These are phyloP conservation scores for Xestoiulus laeticollis DNA, from an alignment of 2,888 invertebrate genomes.

Conservation along the genomic window DNA sequence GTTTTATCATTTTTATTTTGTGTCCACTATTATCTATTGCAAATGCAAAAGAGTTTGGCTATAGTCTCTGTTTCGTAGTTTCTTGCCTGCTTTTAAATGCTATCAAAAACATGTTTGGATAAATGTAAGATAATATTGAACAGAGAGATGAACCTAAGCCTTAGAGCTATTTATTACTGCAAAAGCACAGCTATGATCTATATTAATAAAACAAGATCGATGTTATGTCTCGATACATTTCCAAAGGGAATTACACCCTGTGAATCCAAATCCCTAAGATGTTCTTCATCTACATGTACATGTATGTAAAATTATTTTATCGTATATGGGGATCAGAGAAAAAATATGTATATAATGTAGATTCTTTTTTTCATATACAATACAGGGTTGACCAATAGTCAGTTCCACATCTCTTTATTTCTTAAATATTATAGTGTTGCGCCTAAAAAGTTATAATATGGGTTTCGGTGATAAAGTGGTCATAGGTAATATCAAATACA, in stretches of 20 bases:
- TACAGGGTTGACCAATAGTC: too few relatives aligned
- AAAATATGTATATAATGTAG: too few relatives aligned
- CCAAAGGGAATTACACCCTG: not conserved
- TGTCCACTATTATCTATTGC: too few relatives aligned
- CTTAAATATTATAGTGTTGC: too few relatives aligned
- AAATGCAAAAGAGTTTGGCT: too few relatives aligned
- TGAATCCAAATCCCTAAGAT: not conserved
- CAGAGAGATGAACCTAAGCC: not conserved
- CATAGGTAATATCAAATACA: too few relatives aligned
- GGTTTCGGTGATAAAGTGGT: too few relatives aligned
- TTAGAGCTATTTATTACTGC: not conserved
- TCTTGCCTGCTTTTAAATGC: not conserved
- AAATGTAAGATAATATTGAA: not conserved
- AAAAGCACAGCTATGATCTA: not conserved
- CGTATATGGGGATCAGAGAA: too few relatives aligned
- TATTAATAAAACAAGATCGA: not conserved
- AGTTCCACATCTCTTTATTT: too few relatives aligned
- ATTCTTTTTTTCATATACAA: too few relatives aligned
- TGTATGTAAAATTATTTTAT: not conserved
- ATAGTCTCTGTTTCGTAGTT: not conserved
- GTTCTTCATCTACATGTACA: not conserved
- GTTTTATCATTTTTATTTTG: too few relatives aligned
- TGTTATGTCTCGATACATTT: not conserved
- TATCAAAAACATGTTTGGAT: not conserved
- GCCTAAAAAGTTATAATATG: too few relatives aligned